Evolutionary conservation across 2,113 vertebrate species (phyloP), one percentile per base, ranked within the genome.

Genomic region (Oreochromis tanganicae): DNA sequence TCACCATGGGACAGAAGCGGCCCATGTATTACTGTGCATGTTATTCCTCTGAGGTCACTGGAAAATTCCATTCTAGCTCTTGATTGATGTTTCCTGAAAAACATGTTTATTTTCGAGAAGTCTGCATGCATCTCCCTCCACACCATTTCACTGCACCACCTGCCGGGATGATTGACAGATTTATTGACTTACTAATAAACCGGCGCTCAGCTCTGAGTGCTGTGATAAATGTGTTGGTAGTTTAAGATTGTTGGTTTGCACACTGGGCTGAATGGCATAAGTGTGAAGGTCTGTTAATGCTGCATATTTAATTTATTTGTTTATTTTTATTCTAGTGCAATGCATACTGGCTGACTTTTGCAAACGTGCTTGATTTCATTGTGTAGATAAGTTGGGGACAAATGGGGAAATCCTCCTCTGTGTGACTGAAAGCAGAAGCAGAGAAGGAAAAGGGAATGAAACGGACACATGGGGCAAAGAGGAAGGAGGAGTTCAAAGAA

Each of bases 21-120:
- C 19, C 24, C 34, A 0, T 43, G 21, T 89, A 63, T 82, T 82
- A 63, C 71, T 71, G 32, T 54, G 11, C 24, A n/a, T 85, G 24
- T 88, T 91, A 46, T 88, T 92, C 78, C 56, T 81, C 32, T 81
- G 38, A 83, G 63, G 82, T 85, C 85, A 54, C 41, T 91, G 95
- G 95, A 95, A 96, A 93, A 94, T 95, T 94, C 94, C 92, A 82
- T n/a, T 55, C 50, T 29, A 61, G 14, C 48, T 85, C 82, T 73
- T 41, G 4, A 59, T 84, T 71, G 83, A 88, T 63, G 80, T 88
- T 92, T 92, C 93, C 93, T 93, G 91, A 94, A 95, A 95, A 95
- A 95, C 93, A 96, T 94, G 94, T 95, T 95, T 95, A 68, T 94
- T 93, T 93, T 91, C 84, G 88, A 21, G 50, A 48, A 59, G 87